Base-by-base conservation (phyloP, 2,888 invertebrate genomes). In the Dryocosmus kuriphilus region DNA sequence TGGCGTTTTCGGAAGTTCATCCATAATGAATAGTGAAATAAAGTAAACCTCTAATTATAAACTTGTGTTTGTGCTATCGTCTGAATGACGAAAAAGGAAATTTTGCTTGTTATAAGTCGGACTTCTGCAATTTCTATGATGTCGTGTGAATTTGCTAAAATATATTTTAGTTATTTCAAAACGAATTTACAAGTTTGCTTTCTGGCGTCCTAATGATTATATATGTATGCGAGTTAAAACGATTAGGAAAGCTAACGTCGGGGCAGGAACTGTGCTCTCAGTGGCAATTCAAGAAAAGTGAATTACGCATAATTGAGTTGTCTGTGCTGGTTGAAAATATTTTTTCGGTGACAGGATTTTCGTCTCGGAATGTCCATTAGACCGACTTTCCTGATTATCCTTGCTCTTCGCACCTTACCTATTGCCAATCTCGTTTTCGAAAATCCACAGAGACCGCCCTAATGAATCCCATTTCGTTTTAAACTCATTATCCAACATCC, bases 301-400 rank as follows among this genome's bases (percentile, higher is more conserved):
- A 88, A 86, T 89, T 86, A 88, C 80, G 80, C 81, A 80, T 88
- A 88, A 89, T 88, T 87, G 89, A 85, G 86, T 85, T 86, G 83
- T 85, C 79, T 61, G 80, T 61, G 83, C 62, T 83, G 88, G 85
- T 88, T 85, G 84, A 84, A 87, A 86, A 86, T 88, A 86, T 86
- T 87, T 87, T 88, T 86, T 83, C 83, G 78, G 73, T 81, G 84
- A 86, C 83, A 84, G 83, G 85, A 88, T 87, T 88, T 81, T 81
- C 73, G 76, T 84, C 83, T 85, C 79, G 80, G 80, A 80, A 77
- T 75, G 80, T 75, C 86, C 86, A 86, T 88, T 88, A 87, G 85
- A 83, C 83, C 82, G 83, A 84, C 82, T 85, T 82, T 80, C 81
- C 82, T 85, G 86, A 87, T 87, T 86, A 84, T 84, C 76, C 79